phyloP scores from a whole-genome alignment of 2,888 invertebrate genomes.

The Baccha elongata region DNA sequence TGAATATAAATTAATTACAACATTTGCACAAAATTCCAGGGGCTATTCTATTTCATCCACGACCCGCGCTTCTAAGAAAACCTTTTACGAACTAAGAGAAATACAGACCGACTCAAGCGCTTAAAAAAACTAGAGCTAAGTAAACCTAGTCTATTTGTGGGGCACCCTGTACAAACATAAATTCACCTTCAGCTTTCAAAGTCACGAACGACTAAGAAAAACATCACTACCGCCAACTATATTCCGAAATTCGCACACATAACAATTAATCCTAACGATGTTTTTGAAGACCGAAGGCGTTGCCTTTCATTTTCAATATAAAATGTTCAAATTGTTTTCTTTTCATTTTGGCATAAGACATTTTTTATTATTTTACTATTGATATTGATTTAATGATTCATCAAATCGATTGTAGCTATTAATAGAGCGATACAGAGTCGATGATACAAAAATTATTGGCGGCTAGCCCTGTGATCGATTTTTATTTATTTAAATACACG shows the following conservation, averaged over 20 bases:
- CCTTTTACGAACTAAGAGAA: no score
- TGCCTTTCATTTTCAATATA: neutral
- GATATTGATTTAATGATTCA: conserved; percentile 25
- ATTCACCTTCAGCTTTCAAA: neutral
- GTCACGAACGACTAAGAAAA: neutral
- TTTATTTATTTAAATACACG: conserved; percentile 41
- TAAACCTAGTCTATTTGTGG: no score
- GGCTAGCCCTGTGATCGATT: conserved; percentile 55
- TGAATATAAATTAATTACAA: no score
- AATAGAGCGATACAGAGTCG: conserved; percentile 21
- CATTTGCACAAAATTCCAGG: no score
- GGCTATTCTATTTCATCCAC: no score
- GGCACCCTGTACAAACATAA: neutral
- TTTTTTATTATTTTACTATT: neutral
- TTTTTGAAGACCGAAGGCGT: neutral
- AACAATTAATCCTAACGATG: conserved; percentile 9
- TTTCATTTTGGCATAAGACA: neutral
- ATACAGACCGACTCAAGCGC: no score
- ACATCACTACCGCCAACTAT: neutral
- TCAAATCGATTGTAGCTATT: conserved; percentile 39
- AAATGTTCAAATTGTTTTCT: neutral
- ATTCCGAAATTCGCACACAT: neutral
- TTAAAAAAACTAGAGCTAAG: no score
- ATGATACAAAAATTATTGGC: conserved; percentile 14
- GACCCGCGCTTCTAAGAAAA: no score